Conservation (phyloP, 2,888 invertebrate genomes). For the Parnassius apollo region DNA sequence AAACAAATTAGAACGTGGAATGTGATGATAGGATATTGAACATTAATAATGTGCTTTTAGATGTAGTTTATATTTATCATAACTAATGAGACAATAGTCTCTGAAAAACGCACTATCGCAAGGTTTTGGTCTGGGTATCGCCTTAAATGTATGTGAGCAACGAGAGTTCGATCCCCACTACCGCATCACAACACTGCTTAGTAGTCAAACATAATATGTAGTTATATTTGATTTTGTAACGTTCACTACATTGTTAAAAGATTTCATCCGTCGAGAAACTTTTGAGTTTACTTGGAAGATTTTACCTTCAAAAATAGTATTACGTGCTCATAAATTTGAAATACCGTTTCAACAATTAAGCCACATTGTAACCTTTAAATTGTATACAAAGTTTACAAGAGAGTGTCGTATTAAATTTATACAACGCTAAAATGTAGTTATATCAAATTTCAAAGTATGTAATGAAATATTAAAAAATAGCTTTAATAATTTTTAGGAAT, state of each 20-base stretch:
- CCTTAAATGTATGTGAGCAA: too few relatives aligned
- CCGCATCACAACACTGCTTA: conserved; percentile 1
- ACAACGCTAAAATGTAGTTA: conserved; percentile 4
- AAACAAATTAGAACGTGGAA: too few relatives aligned
- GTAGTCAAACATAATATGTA: conserved; percentile 41
- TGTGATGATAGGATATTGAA: too few relatives aligned
- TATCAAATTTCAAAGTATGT: conserved; percentile 12
- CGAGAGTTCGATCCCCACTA: too few relatives aligned
- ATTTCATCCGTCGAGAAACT: conserved; percentile 27
- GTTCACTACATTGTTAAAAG: conserved; percentile 40
- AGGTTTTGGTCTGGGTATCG: too few relatives aligned
- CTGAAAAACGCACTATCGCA: too few relatives aligned
- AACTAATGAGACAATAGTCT: too few relatives aligned
- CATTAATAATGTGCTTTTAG: too few relatives aligned
- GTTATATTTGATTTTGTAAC: conserved; percentile 47
- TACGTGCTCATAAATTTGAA: conserved; percentile 22
- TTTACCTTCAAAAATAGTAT: conserved; percentile 22
- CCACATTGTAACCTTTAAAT: conserved; percentile 21
- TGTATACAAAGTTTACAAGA: conserved; percentile 9
- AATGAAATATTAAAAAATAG: neutral
- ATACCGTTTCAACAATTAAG: conserved; percentile 19
- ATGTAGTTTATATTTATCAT: too few relatives aligned
- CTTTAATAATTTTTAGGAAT: neutral
- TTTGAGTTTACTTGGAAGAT: conserved; percentile 15
- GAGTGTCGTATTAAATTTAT: conserved; percentile 15